phyloP scores from a whole-genome alignment of 1,140 invertebrate species.

The Physella acuta region DNA sequence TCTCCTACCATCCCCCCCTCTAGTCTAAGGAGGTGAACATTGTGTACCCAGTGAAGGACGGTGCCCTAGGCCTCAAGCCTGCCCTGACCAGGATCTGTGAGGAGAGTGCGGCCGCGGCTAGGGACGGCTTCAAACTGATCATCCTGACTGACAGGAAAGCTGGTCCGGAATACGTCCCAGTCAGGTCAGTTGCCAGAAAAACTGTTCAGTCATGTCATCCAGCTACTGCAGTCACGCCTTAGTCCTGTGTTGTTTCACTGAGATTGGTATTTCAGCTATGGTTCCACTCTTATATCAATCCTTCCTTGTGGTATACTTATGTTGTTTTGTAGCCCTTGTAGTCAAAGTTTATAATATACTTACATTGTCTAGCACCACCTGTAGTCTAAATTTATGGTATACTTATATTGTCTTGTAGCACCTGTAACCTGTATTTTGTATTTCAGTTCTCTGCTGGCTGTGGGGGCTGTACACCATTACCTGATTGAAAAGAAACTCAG shows the following conservation, averaged over 20 bases:
- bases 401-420: constrained; percentile 44
- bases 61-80: constrained; percentile 72
- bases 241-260: no score
- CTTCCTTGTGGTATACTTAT: no score
- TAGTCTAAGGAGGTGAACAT: constrained; percentile 85
- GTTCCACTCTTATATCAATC: no score
- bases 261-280: no score
- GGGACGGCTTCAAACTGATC: constrained; percentile 79
- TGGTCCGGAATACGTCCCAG: constrained; percentile 65
- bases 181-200: constrained; percentile 60
- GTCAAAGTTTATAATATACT: background rate
- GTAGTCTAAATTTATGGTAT: constrained; percentile 14
- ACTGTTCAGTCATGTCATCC: no score
- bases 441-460: constrained; percentile 79
- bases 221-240: no score
- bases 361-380: background rate
- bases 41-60: constrained; percentile 75
- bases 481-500: constrained; percentile 91
- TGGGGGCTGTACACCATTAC: constrained; percentile 93
- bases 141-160: constrained; percentile 84
- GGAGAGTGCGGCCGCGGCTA: constrained; percentile 80
- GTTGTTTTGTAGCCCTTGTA: no score
- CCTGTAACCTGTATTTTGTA: constrained; percentile 55
- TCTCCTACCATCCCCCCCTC: no score
- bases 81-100: constrained; percentile 79